phyloP scores from a whole-genome alignment of 2,888 invertebrate species.

The Neocrepidodera transversa region DNA sequence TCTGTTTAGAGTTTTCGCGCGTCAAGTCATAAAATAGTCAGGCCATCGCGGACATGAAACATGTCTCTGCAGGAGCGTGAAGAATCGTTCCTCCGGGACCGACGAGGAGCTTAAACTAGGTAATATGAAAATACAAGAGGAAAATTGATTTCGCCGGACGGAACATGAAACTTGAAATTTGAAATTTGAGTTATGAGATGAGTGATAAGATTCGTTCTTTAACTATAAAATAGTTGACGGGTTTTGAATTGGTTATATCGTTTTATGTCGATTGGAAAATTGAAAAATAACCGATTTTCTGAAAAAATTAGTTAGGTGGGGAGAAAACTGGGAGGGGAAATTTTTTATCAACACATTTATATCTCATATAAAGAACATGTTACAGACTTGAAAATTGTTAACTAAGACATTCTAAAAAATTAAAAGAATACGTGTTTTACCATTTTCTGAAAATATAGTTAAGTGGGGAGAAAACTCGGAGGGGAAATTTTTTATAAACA shows the following conservation, averaged over 20 bases:
- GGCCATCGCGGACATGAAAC: conserved; percentile 19
- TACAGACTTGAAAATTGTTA: too few relatives aligned
- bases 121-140: conserved; percentile 22
- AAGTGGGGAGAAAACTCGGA: too few relatives aligned
- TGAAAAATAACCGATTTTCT: too few relatives aligned
- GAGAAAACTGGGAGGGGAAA: too few relatives aligned
- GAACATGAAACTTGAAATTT: not conserved
- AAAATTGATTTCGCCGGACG: conserved; percentile 17
- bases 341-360: too few relatives aligned
- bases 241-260: not conserved
- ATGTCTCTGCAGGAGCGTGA: conserved; percentile 23
- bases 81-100: conserved; percentile 19
- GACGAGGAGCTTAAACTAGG: conserved; percentile 9
- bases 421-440: too few relatives aligned
- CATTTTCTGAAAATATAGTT: too few relatives aligned
- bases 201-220: conserved; percentile 2
- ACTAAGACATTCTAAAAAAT: too few relatives aligned
- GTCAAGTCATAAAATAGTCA: conserved; percentile 27
- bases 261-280: not conserved
- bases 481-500: too few relatives aligned
- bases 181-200: conserved; percentile 4
- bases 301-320: too few relatives aligned
- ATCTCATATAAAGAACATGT: too few relatives aligned
- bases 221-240: conserved; percentile 1
- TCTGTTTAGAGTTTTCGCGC: conserved; percentile 2